Conservation (phyloP, 2,113 vertebrate species). For the Brachypodius melanocephalos region DNA sequence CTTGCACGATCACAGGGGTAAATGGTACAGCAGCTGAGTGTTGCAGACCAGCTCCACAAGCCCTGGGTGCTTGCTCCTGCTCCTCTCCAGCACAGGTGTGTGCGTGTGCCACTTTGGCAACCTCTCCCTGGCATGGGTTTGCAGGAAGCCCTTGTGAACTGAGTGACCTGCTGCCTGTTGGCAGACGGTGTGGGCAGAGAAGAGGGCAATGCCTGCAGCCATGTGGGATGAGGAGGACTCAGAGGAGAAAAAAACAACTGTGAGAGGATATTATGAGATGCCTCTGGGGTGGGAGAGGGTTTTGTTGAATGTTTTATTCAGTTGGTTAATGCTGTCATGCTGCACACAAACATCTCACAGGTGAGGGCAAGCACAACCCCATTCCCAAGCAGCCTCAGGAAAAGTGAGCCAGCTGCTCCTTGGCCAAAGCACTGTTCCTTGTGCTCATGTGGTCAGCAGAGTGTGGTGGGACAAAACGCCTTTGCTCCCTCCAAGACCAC, state of each 20-base stretch:
- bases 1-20: neutral
- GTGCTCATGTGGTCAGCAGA: neutral
- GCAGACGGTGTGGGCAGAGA: neutral
- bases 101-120: neutral
- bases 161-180: neutral
- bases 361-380: neutral
- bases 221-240: neutral
- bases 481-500: neutral
- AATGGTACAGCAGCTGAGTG: neutral
- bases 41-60: neutral
- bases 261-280: neutral
- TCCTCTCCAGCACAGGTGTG: neutral
- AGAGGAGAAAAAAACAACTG: neutral
- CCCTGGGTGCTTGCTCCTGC: neutral
- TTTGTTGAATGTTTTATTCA: neutral
- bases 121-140: neutral
- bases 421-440: neutral
- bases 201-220: neutral
- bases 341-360: neutral
- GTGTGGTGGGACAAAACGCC: fast-evolving
- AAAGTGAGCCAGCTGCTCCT: neutral
- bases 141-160: fast-evolving
- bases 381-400: neutral
- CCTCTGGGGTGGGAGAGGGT: no score
- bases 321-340: neutral